Conservation (phyloP, 2,888 invertebrate genomes). For the Sialis fuliginosa region DNA sequence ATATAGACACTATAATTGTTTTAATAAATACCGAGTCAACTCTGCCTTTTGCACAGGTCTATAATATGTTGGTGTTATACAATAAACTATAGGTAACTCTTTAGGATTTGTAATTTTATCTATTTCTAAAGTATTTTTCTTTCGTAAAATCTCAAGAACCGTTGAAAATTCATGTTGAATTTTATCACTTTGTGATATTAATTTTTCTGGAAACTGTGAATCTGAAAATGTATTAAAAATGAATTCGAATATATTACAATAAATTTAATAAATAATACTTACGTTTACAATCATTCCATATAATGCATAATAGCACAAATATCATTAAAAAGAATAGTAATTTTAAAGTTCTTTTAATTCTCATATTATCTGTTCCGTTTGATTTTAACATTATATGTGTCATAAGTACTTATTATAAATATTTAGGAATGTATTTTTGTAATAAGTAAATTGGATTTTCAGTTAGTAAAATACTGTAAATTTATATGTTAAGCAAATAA, state of each 20-base stretch:
- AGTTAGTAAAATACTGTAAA: too few species aligned
- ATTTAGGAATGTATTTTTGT: too few species aligned
- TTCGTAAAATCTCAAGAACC: not conserved
- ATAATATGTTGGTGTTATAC: constrained; percentile 81
- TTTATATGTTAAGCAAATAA: too few species aligned
- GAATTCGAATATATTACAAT: not conserved
- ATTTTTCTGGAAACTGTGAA: not conserved
- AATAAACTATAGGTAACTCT: constrained; percentile 58
- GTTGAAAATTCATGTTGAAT: constrained; percentile 3
- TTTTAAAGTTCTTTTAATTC: not conserved
- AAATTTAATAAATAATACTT: not conserved
- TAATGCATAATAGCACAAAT: constrained; percentile 1
- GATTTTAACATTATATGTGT: not conserved
- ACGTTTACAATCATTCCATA: constrained; percentile 4
- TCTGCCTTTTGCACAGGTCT: constrained; percentile 87
- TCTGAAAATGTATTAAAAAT: not conserved
- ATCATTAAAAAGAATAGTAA: not conserved
- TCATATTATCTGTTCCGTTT: constrained; percentile 1
- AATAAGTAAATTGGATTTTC: too few species aligned
- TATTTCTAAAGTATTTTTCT: constrained; percentile 7
- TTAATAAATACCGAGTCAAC: constrained; percentile 49
- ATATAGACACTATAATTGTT: not conserved
- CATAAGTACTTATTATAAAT: too few species aligned
- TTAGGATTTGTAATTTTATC: constrained; percentile 18
- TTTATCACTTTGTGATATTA: constrained; percentile 2